Percentiles rank a stretch among this genome's conserved stretches.
Evolutionary conservation across 2,888 invertebrate species (phyloP).

Genomic region (Polyommatus icarus): DNA sequence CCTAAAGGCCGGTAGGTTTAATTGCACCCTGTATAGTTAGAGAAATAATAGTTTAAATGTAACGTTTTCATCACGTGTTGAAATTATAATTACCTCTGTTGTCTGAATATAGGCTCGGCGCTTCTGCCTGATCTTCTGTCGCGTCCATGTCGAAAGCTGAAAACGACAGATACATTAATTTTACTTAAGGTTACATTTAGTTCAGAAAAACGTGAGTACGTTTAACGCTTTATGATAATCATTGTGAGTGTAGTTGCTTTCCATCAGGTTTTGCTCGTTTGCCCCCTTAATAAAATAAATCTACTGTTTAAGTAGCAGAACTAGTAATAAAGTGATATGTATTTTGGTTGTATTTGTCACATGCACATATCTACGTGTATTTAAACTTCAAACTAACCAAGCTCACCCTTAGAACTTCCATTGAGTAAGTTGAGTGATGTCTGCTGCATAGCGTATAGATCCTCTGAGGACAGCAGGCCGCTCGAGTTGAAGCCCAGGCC

Average conservation of each 20-base stretch:
- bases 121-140: slow-evolving; percentile 64
- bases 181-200: background rate
- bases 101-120: slow-evolving; percentile 64
- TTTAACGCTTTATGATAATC: too few relatives aligned
- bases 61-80: background rate
- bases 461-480: slow-evolving; percentile 46
- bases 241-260: too few relatives aligned
- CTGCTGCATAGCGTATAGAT: slow-evolving; percentile 60
- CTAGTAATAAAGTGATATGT: too few relatives aligned
- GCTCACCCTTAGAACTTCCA: slow-evolving; percentile 56
- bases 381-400: too few relatives aligned
- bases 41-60: background rate
- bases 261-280: too few relatives aligned
- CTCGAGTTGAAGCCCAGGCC: slow-evolving; percentile 34
- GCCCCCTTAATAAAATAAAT: too few relatives aligned
- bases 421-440: slow-evolving; percentile 60
- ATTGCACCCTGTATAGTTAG: too few relatives aligned
- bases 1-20: too few relatives aligned
- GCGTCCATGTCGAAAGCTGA: slow-evolving; percentile 73
- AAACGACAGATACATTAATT: slow-evolving; percentile 17
- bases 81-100: slow-evolving; percentile 50
- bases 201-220: too few relatives aligned
- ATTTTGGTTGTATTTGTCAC: background rate
- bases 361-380: too few relatives aligned
- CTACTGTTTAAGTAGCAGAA: too few relatives aligned